phyloP scores from a whole-genome alignment of 1,140 invertebrate genomes.

The Coelopa frigida region DNA sequence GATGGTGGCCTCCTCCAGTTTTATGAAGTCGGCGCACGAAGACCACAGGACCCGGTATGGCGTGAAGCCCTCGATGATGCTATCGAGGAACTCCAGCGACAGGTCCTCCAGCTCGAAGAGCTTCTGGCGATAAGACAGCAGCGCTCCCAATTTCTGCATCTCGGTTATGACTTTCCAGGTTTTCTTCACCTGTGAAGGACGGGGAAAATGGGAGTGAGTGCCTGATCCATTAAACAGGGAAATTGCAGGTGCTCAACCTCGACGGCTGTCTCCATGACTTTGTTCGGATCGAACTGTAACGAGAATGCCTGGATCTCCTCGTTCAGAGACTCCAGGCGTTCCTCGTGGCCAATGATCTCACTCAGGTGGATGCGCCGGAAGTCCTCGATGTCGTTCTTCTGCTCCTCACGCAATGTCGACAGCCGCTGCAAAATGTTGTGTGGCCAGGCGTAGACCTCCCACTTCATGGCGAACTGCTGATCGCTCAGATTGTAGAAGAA shows the following conservation, averaged over 20 bases:
- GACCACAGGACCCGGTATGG: slow-evolving; percentile 36
- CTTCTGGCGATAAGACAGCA: slow-evolving; percentile 27
- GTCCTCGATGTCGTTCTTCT: slow-evolving; percentile 39
- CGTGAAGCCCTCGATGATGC: slow-evolving; percentile 28
- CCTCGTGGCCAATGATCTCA: slow-evolving; percentile 34
- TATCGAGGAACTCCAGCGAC: slow-evolving; percentile 26
- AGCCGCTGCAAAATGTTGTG: slow-evolving; percentile 31
- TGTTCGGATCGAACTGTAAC: slow-evolving; percentile 28
- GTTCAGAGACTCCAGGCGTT: slow-evolving; percentile 35
- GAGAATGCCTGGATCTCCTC: slow-evolving; percentile 40
- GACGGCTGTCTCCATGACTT: slow-evolving; percentile 31
- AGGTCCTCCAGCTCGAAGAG: slow-evolving; percentile 36
- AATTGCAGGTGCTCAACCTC: too few relatives aligned
- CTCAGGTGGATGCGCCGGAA: slow-evolving; percentile 29
- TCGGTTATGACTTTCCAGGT: slow-evolving; percentile 29
- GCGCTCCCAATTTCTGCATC: slow-evolving; percentile 26
- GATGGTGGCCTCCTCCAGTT: slow-evolving; percentile 36
- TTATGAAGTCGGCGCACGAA: slow-evolving; percentile 30
- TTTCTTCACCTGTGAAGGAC: slow-evolving; percentile 21
- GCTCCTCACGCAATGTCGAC: slow-evolving; percentile 30
- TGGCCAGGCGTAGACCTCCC: slow-evolving; percentile 39
- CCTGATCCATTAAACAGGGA: background rate
- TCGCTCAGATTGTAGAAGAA: slow-evolving; percentile 40
- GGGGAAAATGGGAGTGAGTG: background rate
- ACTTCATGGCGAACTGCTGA: slow-evolving; percentile 39